phyloP scores from a whole-genome alignment of 2,797 vertebrate genomes.

The Pitangus sulphuratus region DNA sequence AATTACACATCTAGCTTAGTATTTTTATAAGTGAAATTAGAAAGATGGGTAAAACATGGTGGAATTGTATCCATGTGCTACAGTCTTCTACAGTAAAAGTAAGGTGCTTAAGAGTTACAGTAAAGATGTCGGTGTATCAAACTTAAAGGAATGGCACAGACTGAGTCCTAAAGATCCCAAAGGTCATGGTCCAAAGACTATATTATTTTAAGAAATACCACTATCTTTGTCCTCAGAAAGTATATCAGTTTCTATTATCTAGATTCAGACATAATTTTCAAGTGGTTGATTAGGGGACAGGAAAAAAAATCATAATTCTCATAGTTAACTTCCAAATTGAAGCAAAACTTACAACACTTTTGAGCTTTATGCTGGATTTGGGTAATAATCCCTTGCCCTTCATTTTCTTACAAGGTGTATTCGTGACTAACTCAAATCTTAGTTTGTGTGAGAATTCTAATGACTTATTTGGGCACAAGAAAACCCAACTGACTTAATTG shows the following conservation, averaged over 20 bases:
- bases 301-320: not conserved
- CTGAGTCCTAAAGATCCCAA: not conserved
- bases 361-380: not conserved
- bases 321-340: not conserved
- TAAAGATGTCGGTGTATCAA: rapidly evolving
- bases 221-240: not conserved
- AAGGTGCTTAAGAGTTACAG: not conserved
- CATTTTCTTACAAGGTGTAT: not conserved
- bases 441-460: not conserved
- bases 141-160: not conserved
- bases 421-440: not conserved
- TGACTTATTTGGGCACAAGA: rapidly evolving
- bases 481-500: not conserved
- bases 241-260: not conserved
- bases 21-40: not conserved
- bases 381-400: not conserved
- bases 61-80: not conserved
- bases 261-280: not conserved
- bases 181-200: not conserved
- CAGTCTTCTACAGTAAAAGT: not conserved
- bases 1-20: not conserved
- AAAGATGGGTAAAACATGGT: not conserved
- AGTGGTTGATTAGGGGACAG: not conserved
- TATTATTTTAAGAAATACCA: not conserved
- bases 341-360: not conserved